A percentile compares a stretch with the other conserved stretches of the same genome.
Conservation (phyloP, 2,797 vertebrate genomes). For the Darevskia mixta region DNA sequence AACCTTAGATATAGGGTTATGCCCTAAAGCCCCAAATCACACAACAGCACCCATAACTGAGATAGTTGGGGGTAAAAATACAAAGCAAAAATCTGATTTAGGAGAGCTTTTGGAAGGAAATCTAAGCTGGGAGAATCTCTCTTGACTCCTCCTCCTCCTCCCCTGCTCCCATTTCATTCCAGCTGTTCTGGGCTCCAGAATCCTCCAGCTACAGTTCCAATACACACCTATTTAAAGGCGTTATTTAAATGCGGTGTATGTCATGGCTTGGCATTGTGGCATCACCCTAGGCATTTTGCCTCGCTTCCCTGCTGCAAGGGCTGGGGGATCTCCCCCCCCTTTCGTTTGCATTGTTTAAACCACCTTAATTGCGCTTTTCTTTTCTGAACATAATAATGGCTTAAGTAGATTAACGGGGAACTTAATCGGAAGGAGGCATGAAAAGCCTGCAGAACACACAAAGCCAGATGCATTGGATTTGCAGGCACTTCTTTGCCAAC, state of each 20-base stretch:
- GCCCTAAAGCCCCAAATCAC: background rate
- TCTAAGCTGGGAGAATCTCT: background rate
- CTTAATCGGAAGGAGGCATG: conserved; percentile 13
- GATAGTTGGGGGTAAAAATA: background rate
- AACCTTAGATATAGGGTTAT: background rate
- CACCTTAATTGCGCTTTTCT: background rate
- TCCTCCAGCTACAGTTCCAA: background rate
- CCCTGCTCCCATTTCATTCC: background rate
- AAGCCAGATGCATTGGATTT: conserved; percentile 12
- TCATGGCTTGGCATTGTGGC: background rate
- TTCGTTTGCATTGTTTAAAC: conserved; percentile 14
- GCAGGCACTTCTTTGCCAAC: conserved; percentile 2
- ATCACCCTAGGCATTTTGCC: background rate
- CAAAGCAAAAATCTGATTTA: background rate
- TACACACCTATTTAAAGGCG: background rate
- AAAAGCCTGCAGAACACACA: background rate
- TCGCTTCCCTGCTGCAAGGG: background rate
- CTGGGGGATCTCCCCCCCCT: background rate
- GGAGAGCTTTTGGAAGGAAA: background rate
- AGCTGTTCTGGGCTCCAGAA: background rate
- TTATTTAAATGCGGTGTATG: background rate
- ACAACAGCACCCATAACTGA: background rate
- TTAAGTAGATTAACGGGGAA: conserved; percentile 29
- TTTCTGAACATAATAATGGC: conserved; percentile 15
- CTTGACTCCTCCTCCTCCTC: background rate